phyloP scores from a whole-genome alignment of 2,888 invertebrate species.

The Litoditis marina region DNA sequence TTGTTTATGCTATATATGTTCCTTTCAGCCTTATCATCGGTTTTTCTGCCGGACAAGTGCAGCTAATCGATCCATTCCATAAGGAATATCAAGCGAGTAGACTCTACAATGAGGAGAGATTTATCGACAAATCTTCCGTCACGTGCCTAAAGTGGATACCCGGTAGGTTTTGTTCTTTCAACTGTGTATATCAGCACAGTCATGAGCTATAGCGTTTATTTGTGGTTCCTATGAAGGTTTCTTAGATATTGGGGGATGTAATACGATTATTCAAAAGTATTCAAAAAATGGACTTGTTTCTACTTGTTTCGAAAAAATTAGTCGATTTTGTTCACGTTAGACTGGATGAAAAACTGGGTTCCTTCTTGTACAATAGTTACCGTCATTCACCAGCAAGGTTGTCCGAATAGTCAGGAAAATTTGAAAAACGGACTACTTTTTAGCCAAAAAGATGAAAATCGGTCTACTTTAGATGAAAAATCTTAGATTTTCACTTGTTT shows the following conservation, averaged over 20 bases:
- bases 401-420: too few species aligned
- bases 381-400: too few species aligned
- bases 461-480: too few species aligned
- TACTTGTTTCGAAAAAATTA: too few species aligned
- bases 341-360: too few species aligned
- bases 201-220: background rate
- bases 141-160: constrained; percentile 98
- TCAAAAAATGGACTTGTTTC: too few species aligned
- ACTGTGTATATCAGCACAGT: too few species aligned
- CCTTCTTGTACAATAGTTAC: too few species aligned
- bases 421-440: too few species aligned
- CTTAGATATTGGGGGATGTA: background rate
- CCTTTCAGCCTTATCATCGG: constrained; percentile 84
- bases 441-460: too few species aligned
- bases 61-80: constrained; percentile 91
- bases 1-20: background rate
- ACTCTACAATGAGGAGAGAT: constrained; percentile 92
- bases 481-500: too few species aligned
- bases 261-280: background rate
- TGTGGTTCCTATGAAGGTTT: background rate
- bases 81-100: constrained; percentile 80
- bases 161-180: constrained; percentile 62
- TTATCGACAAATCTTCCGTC: constrained; percentile 88
- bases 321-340: too few species aligned
- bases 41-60: constrained; percentile 96